These are phyloP conservation scores for Seriola quinqueradiata DNA, from an alignment of 2,113 vertebrate species.

Conservation along the genomic window DNA sequence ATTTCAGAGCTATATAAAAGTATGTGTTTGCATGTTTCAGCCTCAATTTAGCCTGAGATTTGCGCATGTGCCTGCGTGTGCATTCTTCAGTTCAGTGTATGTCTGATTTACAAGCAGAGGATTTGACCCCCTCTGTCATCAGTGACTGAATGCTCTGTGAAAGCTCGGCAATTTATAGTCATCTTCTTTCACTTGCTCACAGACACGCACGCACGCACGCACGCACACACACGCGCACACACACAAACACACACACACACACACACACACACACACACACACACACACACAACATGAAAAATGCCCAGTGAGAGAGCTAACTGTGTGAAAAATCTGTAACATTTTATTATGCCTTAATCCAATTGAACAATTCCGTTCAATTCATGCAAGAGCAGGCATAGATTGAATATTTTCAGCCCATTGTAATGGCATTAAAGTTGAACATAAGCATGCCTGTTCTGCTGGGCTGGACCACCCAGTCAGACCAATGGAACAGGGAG, in stretches of 20 bases:
- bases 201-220: neutral
- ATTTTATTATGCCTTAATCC: conserved; percentile 80
- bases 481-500: conserved; percentile 73
- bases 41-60: neutral
- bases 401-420: conserved; percentile 77
- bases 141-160: conserved; percentile 33
- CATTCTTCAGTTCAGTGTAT: conserved; percentile 24
- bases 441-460: conserved; percentile 81
- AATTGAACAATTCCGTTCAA: conserved; percentile 77
- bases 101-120: conserved; percentile 53
- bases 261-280: conserved; percentile 17
- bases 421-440: conserved; percentile 83
- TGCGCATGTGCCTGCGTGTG: neutral
- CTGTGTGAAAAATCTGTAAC: conserved; percentile 79
- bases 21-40: neutral
- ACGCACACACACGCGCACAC: conserved; percentile 6
- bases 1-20: neutral
- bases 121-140: conserved; percentile 57
- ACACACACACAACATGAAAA: conserved; percentile 33
- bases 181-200: conserved; percentile 30
- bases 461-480: conserved; percentile 84
- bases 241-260: no score
- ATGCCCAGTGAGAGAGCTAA: conserved; percentile 35
- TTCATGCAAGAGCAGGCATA: conserved; percentile 69
- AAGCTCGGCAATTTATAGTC: conserved; percentile 55